Conservation (phyloP, 2,888 invertebrate genomes). For the Corythucha ciliata region DNA sequence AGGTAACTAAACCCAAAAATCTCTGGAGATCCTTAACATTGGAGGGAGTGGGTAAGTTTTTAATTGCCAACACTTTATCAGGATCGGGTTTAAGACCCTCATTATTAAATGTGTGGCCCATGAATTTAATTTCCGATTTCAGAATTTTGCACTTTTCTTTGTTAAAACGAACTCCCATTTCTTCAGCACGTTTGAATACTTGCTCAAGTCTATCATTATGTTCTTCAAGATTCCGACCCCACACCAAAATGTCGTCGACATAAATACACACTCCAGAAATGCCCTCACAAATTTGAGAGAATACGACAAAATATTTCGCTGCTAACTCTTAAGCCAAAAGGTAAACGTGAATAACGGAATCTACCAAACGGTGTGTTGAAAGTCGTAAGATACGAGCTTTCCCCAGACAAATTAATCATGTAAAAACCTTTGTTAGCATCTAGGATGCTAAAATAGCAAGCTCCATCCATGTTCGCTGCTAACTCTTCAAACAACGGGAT, state of each 20-base stretch:
- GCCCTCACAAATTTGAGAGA: conserved; percentile 18
- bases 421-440: conserved; percentile 19
- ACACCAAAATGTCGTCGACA: conserved; percentile 26
- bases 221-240: conserved; percentile 13
- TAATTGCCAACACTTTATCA: conserved; percentile 4
- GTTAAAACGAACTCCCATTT: conserved; percentile 34
- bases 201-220: conserved; percentile 13
- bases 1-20: conserved; percentile 29
- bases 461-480: neutral
- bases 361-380: conserved; percentile 20
- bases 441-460: conserved; percentile 6
- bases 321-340: conserved; percentile 38
- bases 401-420: conserved; percentile 4
- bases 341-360: conserved; percentile 37
- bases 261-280: conserved; percentile 20
- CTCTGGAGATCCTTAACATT: conserved; percentile 30
- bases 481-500: conserved; percentile 19
- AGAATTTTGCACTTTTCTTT: conserved; percentile 34
- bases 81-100: conserved; percentile 28
- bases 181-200: conserved; percentile 12
- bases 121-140: conserved; percentile 30
- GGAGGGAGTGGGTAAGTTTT: conserved; percentile 31
- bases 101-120: conserved; percentile 35
- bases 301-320: conserved; percentile 30
- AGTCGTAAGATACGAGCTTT: conserved; percentile 1